Base-by-base conservation (phyloP, 2,888 invertebrate species). In the Parnassius glacialis region DNA sequence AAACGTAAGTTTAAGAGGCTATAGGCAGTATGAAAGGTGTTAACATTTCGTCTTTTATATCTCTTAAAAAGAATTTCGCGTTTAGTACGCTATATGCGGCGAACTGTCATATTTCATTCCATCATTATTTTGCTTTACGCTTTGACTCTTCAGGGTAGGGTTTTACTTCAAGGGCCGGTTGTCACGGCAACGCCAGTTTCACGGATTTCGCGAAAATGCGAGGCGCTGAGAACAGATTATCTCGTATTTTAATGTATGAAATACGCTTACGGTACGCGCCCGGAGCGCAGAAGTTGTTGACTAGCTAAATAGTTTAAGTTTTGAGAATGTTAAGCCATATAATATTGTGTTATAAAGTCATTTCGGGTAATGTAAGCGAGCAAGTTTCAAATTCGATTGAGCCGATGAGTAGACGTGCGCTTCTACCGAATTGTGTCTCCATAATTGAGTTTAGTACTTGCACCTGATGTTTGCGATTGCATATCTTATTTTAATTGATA, bases 221-320 rank as follows among this genome's bases (percentile, higher is more conserved):
- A 76, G 79, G 76, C 75, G 78, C 75, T 78, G 80, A 64, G 65
- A 64, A 66, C 65, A 67, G 71, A 70, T 70, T 72, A 74, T 71
- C 68, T 42, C 71, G 75, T 76, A 74, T 79, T 79, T 79, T 75
- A 79, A 75, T 75, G 78, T 74, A 73, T 65, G 65, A 69, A 73
- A 74, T 71, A 74, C 78, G 79, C 81, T 80, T 64, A 75, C 78
- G 80, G 81, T 79, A 82, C 78, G 72, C 79, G 78, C 72, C 65
- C 66, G 82, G 87, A 79, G 83, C 80, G 75, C 73, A 68, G 80
- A 85, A 87, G 84, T 85, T 84, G 82, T 74, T 75, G 76, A 78
- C 75, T 78, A 79, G 80, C 83, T 82, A 83, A 89, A 89, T 88
- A 88, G 87, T 89, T 89, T 70, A 70, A 85, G 82, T 86, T 25